Conservation (phyloP, 2,113 vertebrate genomes). For the Nansenia antarctica region DNA sequence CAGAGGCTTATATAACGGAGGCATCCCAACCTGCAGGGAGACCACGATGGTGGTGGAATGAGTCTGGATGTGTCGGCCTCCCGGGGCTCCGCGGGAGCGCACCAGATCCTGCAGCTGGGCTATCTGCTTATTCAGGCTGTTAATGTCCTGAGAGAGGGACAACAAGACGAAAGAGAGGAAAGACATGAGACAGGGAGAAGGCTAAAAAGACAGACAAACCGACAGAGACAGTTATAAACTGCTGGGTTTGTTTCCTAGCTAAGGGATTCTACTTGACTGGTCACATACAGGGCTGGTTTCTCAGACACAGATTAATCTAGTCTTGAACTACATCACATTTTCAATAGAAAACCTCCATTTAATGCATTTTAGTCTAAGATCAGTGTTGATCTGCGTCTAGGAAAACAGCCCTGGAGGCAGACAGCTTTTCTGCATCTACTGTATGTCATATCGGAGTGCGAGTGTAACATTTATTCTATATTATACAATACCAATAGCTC, state of each 20-base stretch:
- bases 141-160: constrained; percentile 81
- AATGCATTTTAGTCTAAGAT: no score
- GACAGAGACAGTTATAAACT: background rate
- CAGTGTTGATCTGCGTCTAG: no score
- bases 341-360: no score
- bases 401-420: no score
- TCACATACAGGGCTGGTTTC: no score
- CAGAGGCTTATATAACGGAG: background rate
- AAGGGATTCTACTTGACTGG: background rate
- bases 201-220: background rate
- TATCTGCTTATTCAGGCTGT: constrained; percentile 92
- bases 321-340: no score
- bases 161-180: background rate
- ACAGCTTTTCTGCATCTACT: no score
- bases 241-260: background rate
- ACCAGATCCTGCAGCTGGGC: constrained; percentile 90
- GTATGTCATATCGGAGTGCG: no score
- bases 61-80: constrained; percentile 86
- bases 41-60: constrained; percentile 95
- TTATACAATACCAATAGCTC: constrained; percentile 8
- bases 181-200: background rate
- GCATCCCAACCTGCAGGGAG: constrained; percentile 83
- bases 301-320: no score
- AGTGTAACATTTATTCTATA: no score
- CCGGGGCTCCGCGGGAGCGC: constrained; percentile 81